phyloP scores from a whole-genome alignment of 1,140 invertebrate genomes.

The Macrocentrus cingulum region DNA sequence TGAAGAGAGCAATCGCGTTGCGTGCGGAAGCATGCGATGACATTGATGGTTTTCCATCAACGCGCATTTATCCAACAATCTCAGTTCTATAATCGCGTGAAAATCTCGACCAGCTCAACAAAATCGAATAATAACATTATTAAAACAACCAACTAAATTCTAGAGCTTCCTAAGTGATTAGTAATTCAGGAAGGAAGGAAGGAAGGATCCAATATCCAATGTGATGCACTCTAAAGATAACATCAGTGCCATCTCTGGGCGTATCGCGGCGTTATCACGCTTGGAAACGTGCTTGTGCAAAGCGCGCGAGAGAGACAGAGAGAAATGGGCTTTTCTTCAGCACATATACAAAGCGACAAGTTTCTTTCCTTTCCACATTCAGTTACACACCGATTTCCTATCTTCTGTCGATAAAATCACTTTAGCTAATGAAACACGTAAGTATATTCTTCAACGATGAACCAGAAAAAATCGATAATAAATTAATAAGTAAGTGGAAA shows the following conservation, averaged over 20 bases:
- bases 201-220: neutral
- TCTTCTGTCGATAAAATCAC: slow-evolving; percentile 18
- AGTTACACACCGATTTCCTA: neutral
- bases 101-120: neutral
- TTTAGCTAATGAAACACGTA: neutral
- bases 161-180: neutral
- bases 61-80: no score
- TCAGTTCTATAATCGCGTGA: no score
- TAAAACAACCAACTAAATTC: no score
- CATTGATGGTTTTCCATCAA: no score
- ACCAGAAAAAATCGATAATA: no score
- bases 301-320: no score
- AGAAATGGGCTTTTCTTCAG: slow-evolving; percentile 21
- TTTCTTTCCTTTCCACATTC: neutral
- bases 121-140: no score
- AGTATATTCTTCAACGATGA: no score
- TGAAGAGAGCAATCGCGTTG: neutral
- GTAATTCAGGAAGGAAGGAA: neutral
- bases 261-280: slow-evolving; percentile 35
- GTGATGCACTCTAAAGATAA: slow-evolving; percentile 10
- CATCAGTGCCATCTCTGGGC: slow-evolving; percentile 33
- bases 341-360: no score
- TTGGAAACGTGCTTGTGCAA: slow-evolving; percentile 33
- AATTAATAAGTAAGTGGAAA: no score
- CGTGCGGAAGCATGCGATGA: no score